Evolutionary conservation across 2,113 vertebrate species (phyloP).

Genomic region (Motacilla alba): DNA sequence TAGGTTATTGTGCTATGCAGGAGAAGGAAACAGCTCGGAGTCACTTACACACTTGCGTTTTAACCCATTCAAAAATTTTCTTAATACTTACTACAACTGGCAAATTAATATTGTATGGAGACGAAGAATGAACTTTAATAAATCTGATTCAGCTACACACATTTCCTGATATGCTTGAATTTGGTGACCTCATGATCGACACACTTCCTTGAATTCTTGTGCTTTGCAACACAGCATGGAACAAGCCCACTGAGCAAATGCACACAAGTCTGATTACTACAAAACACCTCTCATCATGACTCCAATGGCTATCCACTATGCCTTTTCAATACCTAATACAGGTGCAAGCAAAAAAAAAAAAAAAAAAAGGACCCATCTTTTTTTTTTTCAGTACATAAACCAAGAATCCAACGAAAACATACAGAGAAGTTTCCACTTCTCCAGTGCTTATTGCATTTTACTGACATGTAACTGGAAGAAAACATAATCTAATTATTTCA

Average conservation of each 20-base stretch:
- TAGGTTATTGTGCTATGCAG: not conserved
- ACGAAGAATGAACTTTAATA: not conserved
- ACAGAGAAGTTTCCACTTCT: not conserved
- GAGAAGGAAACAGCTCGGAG: not conserved
- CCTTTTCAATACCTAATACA: not conserved
- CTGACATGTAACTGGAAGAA: not conserved
- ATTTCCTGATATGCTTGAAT: conserved; percentile 16
- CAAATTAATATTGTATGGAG: not conserved
- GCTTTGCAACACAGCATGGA: not conserved
- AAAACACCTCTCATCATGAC: not conserved
- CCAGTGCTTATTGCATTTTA: not conserved
- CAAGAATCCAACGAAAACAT: not conserved
- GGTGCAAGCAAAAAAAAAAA: not conserved
- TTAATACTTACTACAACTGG: not conserved
- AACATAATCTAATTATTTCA: not conserved
- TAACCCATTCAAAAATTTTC: conserved; percentile 25
- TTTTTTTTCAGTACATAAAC: not conserved
- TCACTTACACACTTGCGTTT: not conserved
- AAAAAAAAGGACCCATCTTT: not conserved
- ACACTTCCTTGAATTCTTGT: conserved; percentile 51
- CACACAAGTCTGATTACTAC: not conserved
- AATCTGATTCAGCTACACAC: not conserved
- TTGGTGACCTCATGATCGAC: not conserved
- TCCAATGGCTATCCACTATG: not conserved
- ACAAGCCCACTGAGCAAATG: not conserved